Evolutionary conservation across 2,888 invertebrate species (phyloP).

Genomic region (Lithodes maja): DNA sequence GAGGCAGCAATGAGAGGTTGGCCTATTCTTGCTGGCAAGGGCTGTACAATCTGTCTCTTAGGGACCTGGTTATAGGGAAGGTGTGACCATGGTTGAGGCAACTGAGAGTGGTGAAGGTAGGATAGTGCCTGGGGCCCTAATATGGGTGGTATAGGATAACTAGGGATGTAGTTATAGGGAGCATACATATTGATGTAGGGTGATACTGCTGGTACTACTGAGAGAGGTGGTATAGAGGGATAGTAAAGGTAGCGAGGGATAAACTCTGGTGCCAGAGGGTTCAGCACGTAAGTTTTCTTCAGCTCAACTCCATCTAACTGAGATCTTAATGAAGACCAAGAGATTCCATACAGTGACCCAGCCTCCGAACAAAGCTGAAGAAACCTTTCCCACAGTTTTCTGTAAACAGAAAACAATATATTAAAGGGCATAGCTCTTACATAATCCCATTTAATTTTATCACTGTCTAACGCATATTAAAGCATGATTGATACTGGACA

Average conservation of each 20-base stretch:
- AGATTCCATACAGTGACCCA: constrained; percentile 83
- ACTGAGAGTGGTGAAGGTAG: constrained; percentile 37
- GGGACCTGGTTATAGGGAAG: constrained; percentile 28
- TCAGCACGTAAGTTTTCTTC: constrained; percentile 84
- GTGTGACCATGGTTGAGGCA: constrained; percentile 38
- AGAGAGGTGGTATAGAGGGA: constrained; percentile 43
- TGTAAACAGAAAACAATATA: constrained; percentile 71
- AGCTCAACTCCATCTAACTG: constrained; percentile 84
- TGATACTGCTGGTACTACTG: constrained; percentile 50
- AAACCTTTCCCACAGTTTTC: constrained; percentile 87
- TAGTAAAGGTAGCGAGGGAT: constrained; percentile 78
- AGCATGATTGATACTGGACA: too few species aligned
- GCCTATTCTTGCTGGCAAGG: constrained; percentile 36
- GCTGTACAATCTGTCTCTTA: constrained; percentile 46
- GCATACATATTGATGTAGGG: constrained; percentile 49
- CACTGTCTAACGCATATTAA: too few species aligned
- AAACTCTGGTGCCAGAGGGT: constrained; percentile 88
- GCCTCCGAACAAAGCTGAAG: constrained; percentile 83
- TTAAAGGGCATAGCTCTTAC: too few species aligned
- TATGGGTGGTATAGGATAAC: constrained; percentile 37
- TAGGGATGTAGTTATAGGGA: constrained; percentile 43
- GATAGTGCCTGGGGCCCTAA: constrained; percentile 54
- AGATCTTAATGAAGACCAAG: constrained; percentile 81
- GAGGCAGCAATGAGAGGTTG: constrained; percentile 52
- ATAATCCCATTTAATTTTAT: too few species aligned